Base-by-base conservation (phyloP, 2,797 vertebrate species). In the Muscicapa comitata region DNA sequence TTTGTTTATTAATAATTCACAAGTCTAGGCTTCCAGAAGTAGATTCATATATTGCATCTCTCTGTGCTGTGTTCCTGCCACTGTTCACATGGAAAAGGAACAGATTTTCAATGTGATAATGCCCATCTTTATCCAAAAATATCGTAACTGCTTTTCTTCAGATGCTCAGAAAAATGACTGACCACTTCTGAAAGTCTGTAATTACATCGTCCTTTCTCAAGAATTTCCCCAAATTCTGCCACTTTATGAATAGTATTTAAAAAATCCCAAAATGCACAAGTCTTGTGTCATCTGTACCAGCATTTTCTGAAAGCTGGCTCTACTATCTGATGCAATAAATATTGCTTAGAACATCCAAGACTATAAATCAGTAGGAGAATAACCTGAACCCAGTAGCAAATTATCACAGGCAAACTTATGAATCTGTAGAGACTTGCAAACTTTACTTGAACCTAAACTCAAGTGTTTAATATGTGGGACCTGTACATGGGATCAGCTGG, bases 291-390 rank as follows among this genome's bases (percentile, higher is more conserved):
- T 68, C 85, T 80, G 7, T 81, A 70, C 79, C 70, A 91, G 43
- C 5, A 2, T 72, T 72, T 78, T 40, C 68, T 86, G 81, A 84
- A 78, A 86, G 58, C 19, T 88, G 43, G 55, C 59, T 76, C 59
- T 68, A 15, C 42, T 89, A 42, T 91, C 85, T 78, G 47, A 70
- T 91, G 82, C 25, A 50, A 79, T 93, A 95, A 95, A 95, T 94
- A 94, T 59, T 59, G 43, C 62, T 90, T 86, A 72, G 68, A 88
- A 84, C 23, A 66, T 71, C 25, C 45, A 78, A 40, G 29, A 31
- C 55, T 66, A 37, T 81, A 94, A 92, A 96, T 96, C 82, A 68
- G 20, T 4, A 47, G 51, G 62, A 89, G 59, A 88, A 91, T 63
- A 88, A 50, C 51, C 48, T 82, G 76, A 93, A 79, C 67, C 63